Evolutionary conservation across 1,140 invertebrate genomes (phyloP), one percentile per base, ranked within the genome.

Genomic region (Wasmannia auropunctata): DNA sequence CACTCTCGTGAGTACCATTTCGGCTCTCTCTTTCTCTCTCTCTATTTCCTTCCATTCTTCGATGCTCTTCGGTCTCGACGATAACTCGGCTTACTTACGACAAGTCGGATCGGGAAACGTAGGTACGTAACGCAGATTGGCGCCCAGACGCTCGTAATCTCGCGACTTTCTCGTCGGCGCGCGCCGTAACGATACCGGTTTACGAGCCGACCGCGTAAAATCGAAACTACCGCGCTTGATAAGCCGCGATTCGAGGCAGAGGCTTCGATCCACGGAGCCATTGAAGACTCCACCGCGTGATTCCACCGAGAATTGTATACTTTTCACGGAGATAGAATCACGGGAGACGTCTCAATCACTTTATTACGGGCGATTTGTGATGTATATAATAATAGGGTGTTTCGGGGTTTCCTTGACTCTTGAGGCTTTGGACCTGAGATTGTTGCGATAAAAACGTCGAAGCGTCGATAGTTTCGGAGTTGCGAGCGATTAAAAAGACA

Each of bases 1-100:
- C 31, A 97, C 97, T 88, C 96, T 97, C 93, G 97, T 97, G 95
- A 96, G 96, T 96, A 93, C 31, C 46, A 14, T 14, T 51, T 22
- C 28, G n/a, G n/a, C n/a, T n/a, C n/a, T n/a, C 22, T 60, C 28
- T 75, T 14, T 34, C 8, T n/a, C 22, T 7, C 4, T 28, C 1
- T 62, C 19, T 5, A 0, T 16, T 31, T 19, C 28, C 31, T n/a
- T n/a, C 25, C 19, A n/a, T n/a, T 0, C 43, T 28, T 77, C 28
- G 25, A 79, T 86, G 58, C n/a, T 25, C 7, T 14, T 16, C 31
- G 65, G 22, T 83, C 14, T 19, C 6, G 28, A 8, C 25, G 67
- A 63, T 83, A 86, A 86, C 54, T 81, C 43, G 37, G 31, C 31
- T 63, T 86, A 46, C 16, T 86, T 86, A 70, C 40, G 74, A 34